These are phyloP conservation scores for Crocallis elinguaria DNA, from an alignment of 2,888 invertebrate species.

Conservation along the genomic window DNA sequence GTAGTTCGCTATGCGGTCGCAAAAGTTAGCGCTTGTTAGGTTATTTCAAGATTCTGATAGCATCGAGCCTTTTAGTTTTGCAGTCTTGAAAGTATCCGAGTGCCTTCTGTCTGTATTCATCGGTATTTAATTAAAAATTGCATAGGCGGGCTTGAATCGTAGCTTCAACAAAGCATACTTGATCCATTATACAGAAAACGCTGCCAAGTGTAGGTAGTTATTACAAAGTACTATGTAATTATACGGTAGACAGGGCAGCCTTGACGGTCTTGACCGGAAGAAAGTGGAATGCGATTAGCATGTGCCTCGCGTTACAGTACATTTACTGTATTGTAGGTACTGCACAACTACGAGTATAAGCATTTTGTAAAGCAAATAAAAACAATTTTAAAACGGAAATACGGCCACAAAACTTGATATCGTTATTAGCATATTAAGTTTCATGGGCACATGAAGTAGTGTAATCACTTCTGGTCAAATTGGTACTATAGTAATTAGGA, in stretches of 20 bases:
- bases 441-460: slow-evolving; percentile 4
- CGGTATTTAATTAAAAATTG: not conserved
- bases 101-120: not conserved
- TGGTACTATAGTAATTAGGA: not conserved
- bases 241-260: slow-evolving; percentile 36
- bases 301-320: slow-evolving; percentile 44
- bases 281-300: slow-evolving; percentile 59
- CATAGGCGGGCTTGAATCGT: not conserved
- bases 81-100: not conserved
- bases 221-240: slow-evolving; percentile 23
- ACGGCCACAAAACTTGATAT: slow-evolving; percentile 11
- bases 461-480: not conserved
- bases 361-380: slow-evolving; percentile 25
- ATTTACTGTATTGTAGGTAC: slow-evolving; percentile 26
- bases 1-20: not conserved
- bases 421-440: slow-evolving; percentile 9
- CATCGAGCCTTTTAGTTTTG: not conserved
- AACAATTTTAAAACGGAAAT: slow-evolving; percentile 32
- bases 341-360: too few species aligned
- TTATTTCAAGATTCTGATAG: slow-evolving; percentile 3
- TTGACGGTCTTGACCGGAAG: slow-evolving; percentile 54
- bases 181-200: slow-evolving; percentile 13
- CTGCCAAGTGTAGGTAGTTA: slow-evolving; percentile 29
- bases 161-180: not conserved
- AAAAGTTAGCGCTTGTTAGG: not conserved